phyloP scores from a whole-genome alignment of 2,888 invertebrate species.

The Aethes cnicana region DNA sequence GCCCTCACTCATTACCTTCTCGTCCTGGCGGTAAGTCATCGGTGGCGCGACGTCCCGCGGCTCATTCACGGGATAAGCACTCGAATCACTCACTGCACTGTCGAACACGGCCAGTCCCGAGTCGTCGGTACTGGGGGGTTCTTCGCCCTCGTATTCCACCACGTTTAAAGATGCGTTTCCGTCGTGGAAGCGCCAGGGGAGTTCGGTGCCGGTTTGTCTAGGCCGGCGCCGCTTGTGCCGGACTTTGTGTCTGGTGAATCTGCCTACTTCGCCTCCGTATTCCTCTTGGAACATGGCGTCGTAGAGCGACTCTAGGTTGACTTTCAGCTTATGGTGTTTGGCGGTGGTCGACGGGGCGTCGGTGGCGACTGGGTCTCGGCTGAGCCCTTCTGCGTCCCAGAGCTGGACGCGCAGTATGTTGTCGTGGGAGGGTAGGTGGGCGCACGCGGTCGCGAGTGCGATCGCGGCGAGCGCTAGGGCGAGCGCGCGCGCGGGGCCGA shows the following conservation, averaged over 20 bases:
- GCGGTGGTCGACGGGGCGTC: constrained; percentile 42
- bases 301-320: constrained; percentile 66
- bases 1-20: constrained; percentile 69
- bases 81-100: constrained; percentile 76
- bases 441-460: constrained; percentile 67
- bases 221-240: constrained; percentile 75
- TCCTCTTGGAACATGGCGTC: constrained; percentile 73
- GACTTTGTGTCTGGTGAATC: constrained; percentile 72
- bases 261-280: constrained; percentile 58
- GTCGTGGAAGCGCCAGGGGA: constrained; percentile 80
- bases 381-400: constrained; percentile 76
- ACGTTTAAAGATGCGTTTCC: constrained; percentile 78
- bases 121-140: constrained; percentile 71
- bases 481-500: constrained; percentile 60
- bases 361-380: constrained; percentile 57
- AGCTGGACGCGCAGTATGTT: constrained; percentile 75
- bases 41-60: constrained; percentile 68
- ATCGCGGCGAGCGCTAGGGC: constrained; percentile 59
- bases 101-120: constrained; percentile 53
- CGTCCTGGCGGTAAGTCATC: constrained; percentile 70
- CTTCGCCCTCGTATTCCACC: constrained; percentile 77
- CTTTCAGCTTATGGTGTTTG: constrained; percentile 56
- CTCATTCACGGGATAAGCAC: constrained; percentile 60
- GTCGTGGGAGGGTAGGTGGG: constrained; percentile 71
- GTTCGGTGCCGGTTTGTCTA: constrained; percentile 61